Conservation (phyloP, 2,797 vertebrate genomes). For the Pseudochromis fuscus region DNA sequence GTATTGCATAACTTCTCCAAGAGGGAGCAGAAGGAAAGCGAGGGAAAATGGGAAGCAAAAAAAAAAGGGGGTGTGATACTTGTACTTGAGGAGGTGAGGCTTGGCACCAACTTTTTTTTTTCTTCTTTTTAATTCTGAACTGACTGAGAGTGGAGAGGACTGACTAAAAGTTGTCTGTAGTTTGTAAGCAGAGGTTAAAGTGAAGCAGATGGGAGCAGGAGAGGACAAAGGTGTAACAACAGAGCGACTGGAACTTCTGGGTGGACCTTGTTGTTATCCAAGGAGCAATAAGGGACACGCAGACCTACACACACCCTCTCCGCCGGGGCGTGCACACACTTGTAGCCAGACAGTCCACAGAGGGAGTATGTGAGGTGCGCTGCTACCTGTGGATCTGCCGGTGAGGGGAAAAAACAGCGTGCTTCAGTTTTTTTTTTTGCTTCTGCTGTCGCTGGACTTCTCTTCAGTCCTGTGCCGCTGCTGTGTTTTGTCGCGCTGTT, state of each 20-base stretch:
- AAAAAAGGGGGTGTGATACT: slow-evolving; percentile 53
- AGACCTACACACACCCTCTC: slow-evolving; percentile 70
- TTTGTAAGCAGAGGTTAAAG: slow-evolving; percentile 4
- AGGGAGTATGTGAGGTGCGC: slow-evolving; percentile 66
- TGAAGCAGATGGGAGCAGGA: not conserved
- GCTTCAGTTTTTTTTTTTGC: slow-evolving; percentile 27
- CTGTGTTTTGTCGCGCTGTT: slow-evolving; percentile 4
- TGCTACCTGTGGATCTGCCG: slow-evolving; percentile 69
- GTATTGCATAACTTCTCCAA: slow-evolving; percentile 79
- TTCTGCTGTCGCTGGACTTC: slow-evolving; percentile 32
- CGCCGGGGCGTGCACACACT: slow-evolving; percentile 77
- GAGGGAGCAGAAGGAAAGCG: slow-evolving; percentile 64
- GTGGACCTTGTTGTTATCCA: slow-evolving; percentile 68
- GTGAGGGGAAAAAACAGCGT: slow-evolving; percentile 49
- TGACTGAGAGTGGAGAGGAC: slow-evolving; percentile 20
- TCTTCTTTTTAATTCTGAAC: slow-evolving; percentile 16
- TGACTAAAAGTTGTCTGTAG: slow-evolving; percentile 17
- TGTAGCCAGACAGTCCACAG: slow-evolving; percentile 62
- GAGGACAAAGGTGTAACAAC: slow-evolving; percentile 37
- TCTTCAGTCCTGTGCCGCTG: slow-evolving; percentile 18
- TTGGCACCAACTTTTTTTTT: slow-evolving; percentile 41
- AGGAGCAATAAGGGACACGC: slow-evolving; percentile 56
- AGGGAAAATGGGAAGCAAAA: slow-evolving; percentile 61
- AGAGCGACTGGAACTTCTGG: slow-evolving; percentile 37
- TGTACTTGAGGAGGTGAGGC: slow-evolving; percentile 29